phyloP scores from a whole-genome alignment of 2,113 vertebrate genomes.

The Sander lucioperca region DNA sequence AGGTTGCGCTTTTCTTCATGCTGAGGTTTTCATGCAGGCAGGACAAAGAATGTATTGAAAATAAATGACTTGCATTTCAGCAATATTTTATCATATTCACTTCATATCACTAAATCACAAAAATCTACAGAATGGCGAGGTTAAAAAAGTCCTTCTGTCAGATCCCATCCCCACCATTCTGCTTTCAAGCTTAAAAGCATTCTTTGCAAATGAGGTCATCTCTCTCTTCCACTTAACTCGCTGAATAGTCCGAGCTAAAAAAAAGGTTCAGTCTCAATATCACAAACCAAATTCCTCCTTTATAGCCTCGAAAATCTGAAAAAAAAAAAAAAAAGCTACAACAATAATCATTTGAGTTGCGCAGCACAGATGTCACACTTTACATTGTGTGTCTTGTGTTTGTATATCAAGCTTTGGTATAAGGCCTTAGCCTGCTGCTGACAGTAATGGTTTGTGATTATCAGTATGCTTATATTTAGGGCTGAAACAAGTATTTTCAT shows the following conservation, averaged over 20 bases:
- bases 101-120: slow-evolving; percentile 2
- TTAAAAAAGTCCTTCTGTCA: slow-evolving; percentile 10
- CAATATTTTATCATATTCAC: not conserved
- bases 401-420: not conserved
- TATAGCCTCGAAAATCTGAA: not conserved
- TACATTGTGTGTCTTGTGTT: not conserved
- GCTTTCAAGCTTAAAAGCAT: slow-evolving; percentile 48
- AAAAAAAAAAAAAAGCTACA: not conserved
- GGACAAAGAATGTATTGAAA: not conserved
- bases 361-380: slow-evolving; percentile 9
- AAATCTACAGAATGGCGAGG: not conserved
- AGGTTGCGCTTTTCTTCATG: slow-evolving; percentile 91
- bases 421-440: not conserved
- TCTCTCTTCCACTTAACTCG: slow-evolving; percentile 35
- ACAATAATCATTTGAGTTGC: slow-evolving; percentile 2
- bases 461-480: not conserved
- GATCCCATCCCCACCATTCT: slow-evolving; percentile 22
- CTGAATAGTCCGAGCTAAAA: slow-evolving; percentile 37
- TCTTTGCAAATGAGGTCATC: slow-evolving; percentile 60
- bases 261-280: slow-evolving; percentile 26
- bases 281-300: slow-evolving; percentile 1
- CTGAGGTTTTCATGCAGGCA: slow-evolving; percentile 75
- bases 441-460: not conserved
- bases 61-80: not conserved
- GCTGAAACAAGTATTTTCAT: not conserved